phyloP scores from a whole-genome alignment of 2,113 vertebrate genomes.

The Myodes glareolus region DNA sequence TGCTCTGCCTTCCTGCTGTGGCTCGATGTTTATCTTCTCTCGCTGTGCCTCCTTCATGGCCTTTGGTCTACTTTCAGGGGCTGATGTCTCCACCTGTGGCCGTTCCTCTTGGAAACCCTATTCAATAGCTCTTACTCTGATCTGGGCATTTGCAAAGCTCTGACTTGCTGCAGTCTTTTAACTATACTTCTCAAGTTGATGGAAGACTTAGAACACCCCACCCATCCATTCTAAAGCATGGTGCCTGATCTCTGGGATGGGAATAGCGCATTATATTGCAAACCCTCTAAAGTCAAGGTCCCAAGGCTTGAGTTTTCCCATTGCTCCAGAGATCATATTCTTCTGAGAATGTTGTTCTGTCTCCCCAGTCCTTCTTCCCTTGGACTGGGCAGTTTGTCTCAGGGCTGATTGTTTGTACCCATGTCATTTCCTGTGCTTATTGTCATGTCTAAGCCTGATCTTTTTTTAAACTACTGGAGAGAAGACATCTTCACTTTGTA shows the following conservation, averaged over 20 bases:
- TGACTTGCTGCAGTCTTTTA: not conserved
- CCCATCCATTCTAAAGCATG: not conserved
- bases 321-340: not conserved
- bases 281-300: not conserved
- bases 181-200: not conserved
- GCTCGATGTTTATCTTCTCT: not conserved
- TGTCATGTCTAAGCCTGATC: not conserved
- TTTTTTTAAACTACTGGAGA: constrained; percentile 48
- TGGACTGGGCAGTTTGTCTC: not conserved
- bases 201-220: not conserved
- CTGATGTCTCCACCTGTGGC: not conserved
- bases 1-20: not conserved
- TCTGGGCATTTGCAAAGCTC: not conserved
- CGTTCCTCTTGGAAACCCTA: not conserved
- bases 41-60: accelerated
- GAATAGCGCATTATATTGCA: not conserved
- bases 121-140: not conserved
- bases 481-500: constrained; percentile 56
- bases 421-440: not conserved
- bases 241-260: not conserved
- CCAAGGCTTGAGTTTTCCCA: not conserved
- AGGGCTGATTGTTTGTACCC: not conserved
- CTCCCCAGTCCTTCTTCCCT: not conserved
- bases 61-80: not conserved
- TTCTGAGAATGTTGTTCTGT: not conserved